Percentiles rank a stretch among this genome's conserved stretches.
Conservation (phyloP, 2,888 invertebrate species). For the Eupithecia tripunctaria region DNA sequence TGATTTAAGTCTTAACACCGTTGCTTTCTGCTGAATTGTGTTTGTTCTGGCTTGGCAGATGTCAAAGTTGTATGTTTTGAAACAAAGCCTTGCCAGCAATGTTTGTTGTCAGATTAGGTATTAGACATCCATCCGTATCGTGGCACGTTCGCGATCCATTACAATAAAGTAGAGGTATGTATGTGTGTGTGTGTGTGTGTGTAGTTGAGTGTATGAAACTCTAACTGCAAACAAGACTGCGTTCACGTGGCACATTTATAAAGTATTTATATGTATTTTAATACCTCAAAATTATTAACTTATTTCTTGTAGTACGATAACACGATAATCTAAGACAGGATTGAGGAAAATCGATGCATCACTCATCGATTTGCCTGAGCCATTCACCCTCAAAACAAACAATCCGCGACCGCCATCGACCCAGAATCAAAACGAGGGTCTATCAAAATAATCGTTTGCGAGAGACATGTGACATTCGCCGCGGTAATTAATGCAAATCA, state of each 20-base stretch:
- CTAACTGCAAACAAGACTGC: background rate
- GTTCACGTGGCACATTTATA: background rate
- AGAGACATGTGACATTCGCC: constrained; percentile 74
- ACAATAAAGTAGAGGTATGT: background rate
- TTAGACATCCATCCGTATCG: constrained; percentile 59
- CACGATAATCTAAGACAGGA: constrained; percentile 10
- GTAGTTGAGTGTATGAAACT: background rate
- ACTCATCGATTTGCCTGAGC: constrained; percentile 17
- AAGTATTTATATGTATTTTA: background rate
- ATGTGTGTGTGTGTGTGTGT: background rate
- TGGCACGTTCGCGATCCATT: constrained; percentile 31
- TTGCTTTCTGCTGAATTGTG: constrained; percentile 81
- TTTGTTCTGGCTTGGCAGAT: constrained; percentile 84
- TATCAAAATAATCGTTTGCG: constrained; percentile 76
- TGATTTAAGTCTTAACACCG: constrained; percentile 83
- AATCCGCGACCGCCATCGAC: constrained; percentile 20
- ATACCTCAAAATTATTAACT: background rate
- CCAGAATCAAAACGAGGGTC: constrained; percentile 52
- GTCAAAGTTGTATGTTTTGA: constrained; percentile 84
- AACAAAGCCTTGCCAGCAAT: constrained; percentile 76
- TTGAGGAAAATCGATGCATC: constrained; percentile 17
- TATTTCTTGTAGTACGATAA: background rate
- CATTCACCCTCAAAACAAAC: constrained; percentile 32
- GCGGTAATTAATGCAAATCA: constrained; percentile 83
- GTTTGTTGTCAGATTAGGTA: constrained; percentile 73